Base-by-base conservation (phyloP, 2,113 vertebrate genomes). In the Saiga tatarica region DNA sequence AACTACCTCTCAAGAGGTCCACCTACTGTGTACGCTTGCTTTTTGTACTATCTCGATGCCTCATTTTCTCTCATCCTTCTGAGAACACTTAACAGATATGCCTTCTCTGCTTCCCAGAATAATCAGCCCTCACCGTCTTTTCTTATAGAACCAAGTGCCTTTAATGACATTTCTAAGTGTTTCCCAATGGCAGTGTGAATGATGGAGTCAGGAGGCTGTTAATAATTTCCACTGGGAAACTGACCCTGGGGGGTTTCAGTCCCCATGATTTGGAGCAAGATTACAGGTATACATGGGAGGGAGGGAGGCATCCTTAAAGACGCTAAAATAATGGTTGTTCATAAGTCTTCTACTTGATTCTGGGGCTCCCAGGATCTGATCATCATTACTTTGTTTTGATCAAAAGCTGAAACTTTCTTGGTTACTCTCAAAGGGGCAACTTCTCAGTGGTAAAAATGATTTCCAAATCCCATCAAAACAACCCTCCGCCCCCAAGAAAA, bases 401-500 rank as follows among this genome's bases (percentile, higher is more conserved):
- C 55, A 95, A 60, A 93, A 96, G 14, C 15, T 83, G 39, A 50
- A 96, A 59, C 87, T 89, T 67, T 60, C 86, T 67, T 67, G 16
- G 53, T 84, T 59, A 25, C 67, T 88, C 59, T 85, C 39, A 57
- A 67, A 78, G 47, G 23, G 3, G 30, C 0, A 6, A 60, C 52
- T 87, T 78, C n/a, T 83, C 87, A 79, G 60, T 88, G 62, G 50
- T 91, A 89, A 89, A 89, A 89, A 89, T 91, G 19, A 96, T 92
- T 94, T 74, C 39, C 50, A 95, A 45, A n/a, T 91, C 15, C n/a
- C 85, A 47, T 91, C 36, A 60, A 89, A 97, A 93, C 52, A 94
- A 23, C 30, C 0, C 8, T 15, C 4, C 1, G 11, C 11, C 39
- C 21, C 14, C 26, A 59, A 90, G 60, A 30, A 30, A 91, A 52